Percentiles rank a stretch among this genome's conserved stretches.
Conservation (phyloP, 64 coral and sea anemone species). For the Montipora capricornis region DNA sequence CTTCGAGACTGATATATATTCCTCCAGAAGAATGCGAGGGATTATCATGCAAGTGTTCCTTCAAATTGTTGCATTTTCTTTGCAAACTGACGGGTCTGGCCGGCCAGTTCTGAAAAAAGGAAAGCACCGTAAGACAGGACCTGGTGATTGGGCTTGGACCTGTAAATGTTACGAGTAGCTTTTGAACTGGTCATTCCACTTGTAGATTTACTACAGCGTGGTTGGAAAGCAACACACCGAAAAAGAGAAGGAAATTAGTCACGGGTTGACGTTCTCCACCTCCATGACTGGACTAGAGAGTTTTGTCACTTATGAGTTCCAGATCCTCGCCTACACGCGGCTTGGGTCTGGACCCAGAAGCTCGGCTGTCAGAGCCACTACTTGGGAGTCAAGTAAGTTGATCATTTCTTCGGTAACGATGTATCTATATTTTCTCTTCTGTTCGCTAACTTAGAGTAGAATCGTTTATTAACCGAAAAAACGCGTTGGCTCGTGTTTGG, state of each 20-base stretch:
- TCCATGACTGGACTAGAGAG: constrained; percentile 56
- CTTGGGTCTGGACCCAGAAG: constrained; percentile 80
- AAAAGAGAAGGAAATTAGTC: constrained; percentile 58
- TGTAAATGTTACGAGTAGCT: neutral
- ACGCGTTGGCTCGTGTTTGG: too few relatives aligned
- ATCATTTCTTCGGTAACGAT: neutral
- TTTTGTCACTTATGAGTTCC: constrained; percentile 85
- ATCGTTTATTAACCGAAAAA: too few relatives aligned
- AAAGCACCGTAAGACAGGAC: too few relatives aligned
- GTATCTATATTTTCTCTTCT: neutral
- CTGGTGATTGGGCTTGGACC: too few relatives aligned
- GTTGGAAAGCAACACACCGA: constrained; percentile 61
- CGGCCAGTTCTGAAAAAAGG: too few relatives aligned
- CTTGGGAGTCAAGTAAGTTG: constrained; percentile 80
- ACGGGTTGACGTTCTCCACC: constrained; percentile 51
- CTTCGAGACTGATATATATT: too few relatives aligned
- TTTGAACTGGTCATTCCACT: neutral
- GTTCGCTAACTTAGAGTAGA: neutral
- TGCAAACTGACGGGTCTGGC: too few relatives aligned
- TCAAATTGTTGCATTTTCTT: too few relatives aligned
- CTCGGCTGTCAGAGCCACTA: constrained; percentile 70
- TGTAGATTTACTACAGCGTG: constrained; percentile 74
- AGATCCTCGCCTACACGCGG: constrained; percentile 83
- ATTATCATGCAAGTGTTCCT: too few relatives aligned
- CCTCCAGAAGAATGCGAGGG: too few relatives aligned